A percentile compares a stretch with the other conserved stretches of the same genome.
Conservation (phyloP, 2,888 invertebrate genomes). For the Cataglyphis albicans region DNA sequence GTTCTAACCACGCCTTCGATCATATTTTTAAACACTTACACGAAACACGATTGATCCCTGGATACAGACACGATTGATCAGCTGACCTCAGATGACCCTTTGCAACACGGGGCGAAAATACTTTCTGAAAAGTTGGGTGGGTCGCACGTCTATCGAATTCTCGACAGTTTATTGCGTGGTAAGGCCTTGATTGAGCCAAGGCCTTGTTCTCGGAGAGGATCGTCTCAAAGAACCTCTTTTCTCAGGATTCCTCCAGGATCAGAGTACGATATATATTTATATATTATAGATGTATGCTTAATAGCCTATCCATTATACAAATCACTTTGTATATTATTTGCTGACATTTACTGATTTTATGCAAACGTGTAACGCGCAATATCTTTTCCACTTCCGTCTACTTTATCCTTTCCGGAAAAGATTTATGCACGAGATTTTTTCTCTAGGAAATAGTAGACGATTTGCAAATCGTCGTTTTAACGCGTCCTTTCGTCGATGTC, state of each 20-base stretch:
- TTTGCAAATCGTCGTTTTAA: conserved; percentile 33
- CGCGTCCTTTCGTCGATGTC: conserved; percentile 54
- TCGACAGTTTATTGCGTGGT: background rate
- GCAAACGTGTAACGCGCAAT: conserved; percentile 35
- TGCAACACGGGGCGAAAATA: background rate
- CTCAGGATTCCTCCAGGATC: background rate
- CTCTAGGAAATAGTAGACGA: conserved; percentile 65
- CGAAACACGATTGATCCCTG: conserved; percentile 17
- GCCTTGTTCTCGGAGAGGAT: background rate
- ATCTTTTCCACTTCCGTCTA: conserved; percentile 61
- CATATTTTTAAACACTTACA: conserved; percentile 39
- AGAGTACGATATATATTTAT: no score
- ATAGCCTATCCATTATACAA: conserved; percentile 63
- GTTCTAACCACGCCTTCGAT: conserved; percentile 69
- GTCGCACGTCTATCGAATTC: conserved; percentile 4
- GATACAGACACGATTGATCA: conserved; percentile 24
- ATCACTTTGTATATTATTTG: conserved; percentile 51
- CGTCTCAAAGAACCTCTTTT: conserved; percentile 7
- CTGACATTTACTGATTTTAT: conserved; percentile 48
- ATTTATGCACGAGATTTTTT: conserved; percentile 67
- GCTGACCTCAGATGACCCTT: conserved; percentile 17
- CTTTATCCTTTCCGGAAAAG: conserved; percentile 65
- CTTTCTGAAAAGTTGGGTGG: conserved; percentile 37
- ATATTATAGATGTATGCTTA: conserved; percentile 26
- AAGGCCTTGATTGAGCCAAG: background rate